Conservation (phyloP, 2,113 vertebrate genomes). For the Coryphaenoides rupestris region DNA sequence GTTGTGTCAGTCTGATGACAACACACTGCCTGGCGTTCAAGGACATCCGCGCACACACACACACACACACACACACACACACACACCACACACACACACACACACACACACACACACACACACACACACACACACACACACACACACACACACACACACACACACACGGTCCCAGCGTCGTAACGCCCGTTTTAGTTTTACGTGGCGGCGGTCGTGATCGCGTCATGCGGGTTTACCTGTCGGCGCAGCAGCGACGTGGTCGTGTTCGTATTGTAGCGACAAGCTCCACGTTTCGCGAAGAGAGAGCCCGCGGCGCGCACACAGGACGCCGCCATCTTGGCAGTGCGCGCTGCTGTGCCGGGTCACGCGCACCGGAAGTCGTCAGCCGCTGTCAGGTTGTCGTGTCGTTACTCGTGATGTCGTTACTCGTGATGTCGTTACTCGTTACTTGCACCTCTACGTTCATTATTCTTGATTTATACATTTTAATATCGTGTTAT, state of each 20-base stretch:
- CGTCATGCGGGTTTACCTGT: constrained; percentile 50
- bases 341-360: background rate
- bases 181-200: too few species aligned
- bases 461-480: background rate
- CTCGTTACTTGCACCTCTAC: too few species aligned
- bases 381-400: constrained; percentile 5
- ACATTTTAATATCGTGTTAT: background rate
- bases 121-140: too few species aligned
- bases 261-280: constrained; percentile 5
- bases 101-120: too few species aligned
- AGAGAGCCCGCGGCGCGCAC: constrained; percentile 34
- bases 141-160: too few species aligned
- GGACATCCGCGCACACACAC: too few species aligned
- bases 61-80: too few species aligned
- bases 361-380: constrained; percentile 37
- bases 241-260: constrained; percentile 18
- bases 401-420: background rate
- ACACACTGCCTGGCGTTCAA: too few species aligned
- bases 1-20: too few species aligned
- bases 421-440: background rate
- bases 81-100: too few species aligned
- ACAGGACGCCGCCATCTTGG: constrained; percentile 67
- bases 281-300: constrained; percentile 51
- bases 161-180: too few species aligned
- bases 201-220: too few species aligned